Evolutionary conservation across 2,888 invertebrate genomes (phyloP).

Genomic region (Spisula solida): DNA sequence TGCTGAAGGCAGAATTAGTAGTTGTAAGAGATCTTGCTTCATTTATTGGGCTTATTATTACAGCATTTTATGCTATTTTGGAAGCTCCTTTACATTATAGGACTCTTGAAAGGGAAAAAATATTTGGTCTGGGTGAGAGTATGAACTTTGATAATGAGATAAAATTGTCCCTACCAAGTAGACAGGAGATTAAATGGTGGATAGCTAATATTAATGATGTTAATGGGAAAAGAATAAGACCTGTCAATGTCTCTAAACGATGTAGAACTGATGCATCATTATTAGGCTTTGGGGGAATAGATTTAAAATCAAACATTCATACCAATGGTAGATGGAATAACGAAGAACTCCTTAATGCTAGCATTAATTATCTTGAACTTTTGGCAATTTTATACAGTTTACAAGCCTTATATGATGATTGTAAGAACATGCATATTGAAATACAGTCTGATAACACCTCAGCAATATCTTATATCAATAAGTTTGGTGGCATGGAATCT

Average conservation of each 20-base stretch:
- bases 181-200: slow-evolving; percentile 45
- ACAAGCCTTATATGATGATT: slow-evolving; percentile 23
- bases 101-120: slow-evolving; percentile 56
- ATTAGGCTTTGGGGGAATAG: slow-evolving; percentile 42
- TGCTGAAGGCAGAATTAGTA: slow-evolving; percentile 22
- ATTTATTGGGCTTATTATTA: slow-evolving; percentile 55
- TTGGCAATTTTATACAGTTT: slow-evolving; percentile 45
- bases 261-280: slow-evolving; percentile 56
- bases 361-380: slow-evolving; percentile 50
- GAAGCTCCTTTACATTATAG: slow-evolving; percentile 64
- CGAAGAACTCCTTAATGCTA: slow-evolving; percentile 27
- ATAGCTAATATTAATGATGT: slow-evolving; percentile 25
- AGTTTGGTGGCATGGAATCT: slow-evolving; percentile 54
- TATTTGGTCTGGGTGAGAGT: not conserved
- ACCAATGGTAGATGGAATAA: slow-evolving; percentile 52
- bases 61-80: slow-evolving; percentile 58
- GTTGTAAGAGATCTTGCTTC: slow-evolving; percentile 55
- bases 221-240: slow-evolving; percentile 53
- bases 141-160: slow-evolving; percentile 54
- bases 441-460: slow-evolving; percentile 45
- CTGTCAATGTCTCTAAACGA: not conserved
- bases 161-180: slow-evolving; percentile 29
- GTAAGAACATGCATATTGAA: slow-evolving; percentile 32
- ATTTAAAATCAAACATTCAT: not conserved
- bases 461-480: slow-evolving; percentile 46